Evolutionary conservation across 2,797 vertebrate genomes (phyloP), one percentile per base, ranked within the genome.

Genomic region (Anabacerthia variegaticeps): DNA sequence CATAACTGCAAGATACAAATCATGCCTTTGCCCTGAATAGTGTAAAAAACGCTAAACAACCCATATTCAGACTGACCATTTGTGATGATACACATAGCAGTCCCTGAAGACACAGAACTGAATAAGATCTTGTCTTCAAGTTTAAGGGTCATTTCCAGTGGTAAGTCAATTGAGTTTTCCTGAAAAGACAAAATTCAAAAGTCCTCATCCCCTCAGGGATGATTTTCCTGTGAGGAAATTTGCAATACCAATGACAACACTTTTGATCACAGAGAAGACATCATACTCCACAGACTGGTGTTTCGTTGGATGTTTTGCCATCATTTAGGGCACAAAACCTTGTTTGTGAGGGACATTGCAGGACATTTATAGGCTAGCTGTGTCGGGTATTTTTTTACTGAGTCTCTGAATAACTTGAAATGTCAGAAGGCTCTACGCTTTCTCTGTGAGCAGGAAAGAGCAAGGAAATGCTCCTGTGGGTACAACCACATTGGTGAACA

Each of bases 271-370:
- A 72, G 24, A 43, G 23, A 84, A 41, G 24, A 52, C 22, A 18
- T 26, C 6, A 19, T 39, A 2, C 12, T 79, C 87, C 48, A 34
- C 15, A 51, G 7, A 12, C 16, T 18, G 2, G 3, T 84, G 23
- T 44, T 37, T 71, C 51, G 51, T 69, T 54, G 23, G 1, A 5
- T 69, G 11, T 65, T 80, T 69, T 62, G 16, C 10, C 19, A 13
- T 18, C 20, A 81, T 55, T 62, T 59, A 69, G 11, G 16, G 15
- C 39, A 78, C 23, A 71, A 84, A 58, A 30, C 4, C 3, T 61
- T 18, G 30, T 2, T 52, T 44, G 7, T 3, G 0, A 39, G 10
- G 14, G 5, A 1, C 8, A 14, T 12, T 12, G 13, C 2, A n/a
- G 36, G 10, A 21, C 5, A 56, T 30, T 78, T 48, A 36, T 30